Evolutionary conservation across 1,140 invertebrate genomes (phyloP).

Genomic region (Tyrophagus putrescentiae): DNA sequence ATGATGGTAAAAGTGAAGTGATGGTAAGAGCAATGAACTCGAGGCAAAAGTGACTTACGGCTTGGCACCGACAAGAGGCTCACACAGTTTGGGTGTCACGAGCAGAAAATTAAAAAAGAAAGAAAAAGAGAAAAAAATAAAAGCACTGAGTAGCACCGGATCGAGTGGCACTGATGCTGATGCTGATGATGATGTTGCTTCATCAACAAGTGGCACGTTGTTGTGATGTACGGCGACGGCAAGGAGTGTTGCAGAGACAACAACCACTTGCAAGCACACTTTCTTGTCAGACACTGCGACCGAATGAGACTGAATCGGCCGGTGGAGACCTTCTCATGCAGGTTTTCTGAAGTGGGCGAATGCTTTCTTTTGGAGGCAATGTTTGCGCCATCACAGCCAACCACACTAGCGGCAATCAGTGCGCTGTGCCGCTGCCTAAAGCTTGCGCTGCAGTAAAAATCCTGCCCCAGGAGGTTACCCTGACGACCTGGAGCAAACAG

Average conservation of each 20-base stretch:
- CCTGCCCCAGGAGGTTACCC: no score
- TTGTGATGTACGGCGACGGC: no score
- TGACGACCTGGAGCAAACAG: no score
- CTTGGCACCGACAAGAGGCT: background rate
- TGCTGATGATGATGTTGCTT: background rate
- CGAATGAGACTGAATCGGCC: background rate
- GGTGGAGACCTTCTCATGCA: no score
- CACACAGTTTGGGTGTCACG: background rate
- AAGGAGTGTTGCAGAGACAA: background rate
- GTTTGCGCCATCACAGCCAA: no score
- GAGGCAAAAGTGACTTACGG: background rate
- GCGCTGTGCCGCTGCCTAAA: background rate
- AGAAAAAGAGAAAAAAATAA: no score
- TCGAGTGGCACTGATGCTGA: background rate
- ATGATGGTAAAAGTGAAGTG: no score
- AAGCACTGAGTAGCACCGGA: background rate
- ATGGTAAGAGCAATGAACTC: no score
- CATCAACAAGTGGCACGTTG: conserved; percentile 1
- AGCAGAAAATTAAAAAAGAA: no score
- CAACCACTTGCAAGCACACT: background rate
- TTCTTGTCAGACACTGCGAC: background rate
- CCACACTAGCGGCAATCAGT: no score
- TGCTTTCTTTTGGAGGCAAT: no score
- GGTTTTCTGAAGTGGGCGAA: no score
- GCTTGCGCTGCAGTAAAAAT: background rate